Conservation (phyloP, 2,888 invertebrate species). For the Standfussiana lucernea region DNA sequence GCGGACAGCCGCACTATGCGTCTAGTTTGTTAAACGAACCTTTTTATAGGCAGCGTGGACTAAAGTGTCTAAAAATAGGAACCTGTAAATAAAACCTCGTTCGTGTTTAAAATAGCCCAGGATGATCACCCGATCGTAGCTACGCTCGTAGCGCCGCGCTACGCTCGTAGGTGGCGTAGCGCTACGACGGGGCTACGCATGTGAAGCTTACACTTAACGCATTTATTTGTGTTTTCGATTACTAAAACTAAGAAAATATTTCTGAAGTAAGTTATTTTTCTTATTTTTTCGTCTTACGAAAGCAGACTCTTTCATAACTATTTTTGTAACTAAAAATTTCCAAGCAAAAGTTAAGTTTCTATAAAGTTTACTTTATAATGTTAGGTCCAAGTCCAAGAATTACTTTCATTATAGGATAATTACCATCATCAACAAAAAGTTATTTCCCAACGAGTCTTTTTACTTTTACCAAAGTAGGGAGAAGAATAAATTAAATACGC, state of each 20-base stretch:
- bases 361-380: too few relatives aligned
- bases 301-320: background rate
- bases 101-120: conserved; percentile 29
- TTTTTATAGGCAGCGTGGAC: background rate
- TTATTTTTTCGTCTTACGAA: background rate
- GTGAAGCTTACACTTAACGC: too few relatives aligned
- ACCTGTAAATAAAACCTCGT: conserved; percentile 40
- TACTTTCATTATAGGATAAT: conserved; percentile 21
- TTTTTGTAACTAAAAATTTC: conserved; percentile 6
- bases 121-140: conserved; percentile 7
- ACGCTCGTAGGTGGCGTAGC: conserved; percentile 56
- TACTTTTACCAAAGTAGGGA: conserved; percentile 12
- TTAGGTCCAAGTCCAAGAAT: background rate
- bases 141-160: conserved; percentile 50
- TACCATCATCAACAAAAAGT: conserved; percentile 24
- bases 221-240: background rate
- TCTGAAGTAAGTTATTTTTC: background rate
- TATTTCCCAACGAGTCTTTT: conserved; percentile 19
- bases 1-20: background rate
- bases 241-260: background rate
- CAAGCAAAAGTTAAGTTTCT: background rate
- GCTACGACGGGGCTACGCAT: conserved; percentile 37
- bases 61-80: conserved; percentile 33
- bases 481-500: conserved; percentile 24
- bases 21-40: conserved; percentile 5